Percentiles rank a stretch among this genome's conserved stretches.
These are phyloP conservation scores for Apomyelois bistriatella DNA, from an alignment of 2,888 invertebrate genomes.

Conservation along the genomic window DNA sequence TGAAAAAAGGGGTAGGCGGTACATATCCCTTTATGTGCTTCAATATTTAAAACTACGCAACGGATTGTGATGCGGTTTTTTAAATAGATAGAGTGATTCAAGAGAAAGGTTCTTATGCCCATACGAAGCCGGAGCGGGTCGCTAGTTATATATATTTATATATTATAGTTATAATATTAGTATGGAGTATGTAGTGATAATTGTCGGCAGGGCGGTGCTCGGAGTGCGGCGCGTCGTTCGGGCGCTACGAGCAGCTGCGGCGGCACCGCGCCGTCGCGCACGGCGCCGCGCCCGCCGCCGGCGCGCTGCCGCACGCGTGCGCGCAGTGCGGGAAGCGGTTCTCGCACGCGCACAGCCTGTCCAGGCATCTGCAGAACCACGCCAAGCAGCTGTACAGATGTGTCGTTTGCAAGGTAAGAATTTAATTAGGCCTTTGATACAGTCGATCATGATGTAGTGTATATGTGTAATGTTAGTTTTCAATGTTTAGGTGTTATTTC, in stretches of 20 bases:
- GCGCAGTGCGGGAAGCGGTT: constrained; percentile 68
- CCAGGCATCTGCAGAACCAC: constrained; percentile 71
- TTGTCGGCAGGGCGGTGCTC: constrained; percentile 60
- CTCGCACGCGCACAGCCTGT: constrained; percentile 65
- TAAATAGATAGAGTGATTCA: no score
- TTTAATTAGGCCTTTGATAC: neutral
- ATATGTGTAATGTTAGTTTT: no score
- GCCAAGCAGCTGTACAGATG: constrained; percentile 71
- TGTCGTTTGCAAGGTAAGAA: constrained; percentile 69
- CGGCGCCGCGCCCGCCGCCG: constrained; percentile 25
- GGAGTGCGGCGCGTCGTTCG: constrained; percentile 55
- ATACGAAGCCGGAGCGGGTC: no score
- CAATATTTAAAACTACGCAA: no score
- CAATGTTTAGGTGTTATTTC: no score
- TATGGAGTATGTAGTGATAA: no score
- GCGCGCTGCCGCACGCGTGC: constrained; percentile 54
- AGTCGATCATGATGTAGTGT: neutral
- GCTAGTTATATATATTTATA: no score
- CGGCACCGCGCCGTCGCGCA: constrained; percentile 54
- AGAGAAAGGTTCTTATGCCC: no score
- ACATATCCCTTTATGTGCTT: no score
- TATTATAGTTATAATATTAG: no score
- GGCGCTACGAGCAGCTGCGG: constrained; percentile 65
- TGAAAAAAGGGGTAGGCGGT: no score
- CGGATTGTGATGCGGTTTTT: no score